Evolutionary conservation across 2,888 invertebrate species (phyloP), one percentile per base, ranked within the genome.

Genomic region (Lasiommata megera): DNA sequence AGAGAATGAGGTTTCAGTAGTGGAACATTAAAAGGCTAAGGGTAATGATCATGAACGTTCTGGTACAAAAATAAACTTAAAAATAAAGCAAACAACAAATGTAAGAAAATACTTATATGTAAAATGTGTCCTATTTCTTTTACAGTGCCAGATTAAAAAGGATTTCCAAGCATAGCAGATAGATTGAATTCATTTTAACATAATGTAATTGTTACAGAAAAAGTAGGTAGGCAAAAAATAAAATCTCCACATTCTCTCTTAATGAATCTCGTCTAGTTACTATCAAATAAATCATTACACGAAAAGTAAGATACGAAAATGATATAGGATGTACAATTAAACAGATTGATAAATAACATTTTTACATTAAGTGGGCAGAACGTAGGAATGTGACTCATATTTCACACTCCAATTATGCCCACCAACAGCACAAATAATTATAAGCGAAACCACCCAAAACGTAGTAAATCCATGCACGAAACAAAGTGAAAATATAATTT

Each of bases 391-490:
- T 84, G 86, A 88, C 77, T 88, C 88, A 89, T 73, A 74, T 82
- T 87, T 89, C 89, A 89, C 89, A 90, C 89, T 89, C 90, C 76
- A 89, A 84, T 89, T 88, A 85, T 71, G 76, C 80, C 86, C 87
- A 83, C 86, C 81, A 80, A 80, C 85, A 80, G 76, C 82, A 83
- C 80, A 80, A 84, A 84, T 82, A 80, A 84, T 84, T 85, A 77
- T 72, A 76, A 81, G 70, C 73, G 80, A 79, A 83, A 80, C 77
- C 78, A 79, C 80, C 84, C 74, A 84, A 90, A 87, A 82, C 78
- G 78, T 69, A 66, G 66, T 77, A 62, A 79, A 82, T 75, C 72
- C 74, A 80, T 76, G 82, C 84, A 86, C 80, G 85, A 85, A 82
- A 82, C 79, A 74, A 78, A 80, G 84, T 82, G 80, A 84, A 88